Percentiles rank a stretch among this genome's conserved stretches.
These are phyloP conservation scores for Acanthurus leucopareius DNA, from an alignment of 2,797 vertebrate species.

Conservation along the genomic window DNA sequence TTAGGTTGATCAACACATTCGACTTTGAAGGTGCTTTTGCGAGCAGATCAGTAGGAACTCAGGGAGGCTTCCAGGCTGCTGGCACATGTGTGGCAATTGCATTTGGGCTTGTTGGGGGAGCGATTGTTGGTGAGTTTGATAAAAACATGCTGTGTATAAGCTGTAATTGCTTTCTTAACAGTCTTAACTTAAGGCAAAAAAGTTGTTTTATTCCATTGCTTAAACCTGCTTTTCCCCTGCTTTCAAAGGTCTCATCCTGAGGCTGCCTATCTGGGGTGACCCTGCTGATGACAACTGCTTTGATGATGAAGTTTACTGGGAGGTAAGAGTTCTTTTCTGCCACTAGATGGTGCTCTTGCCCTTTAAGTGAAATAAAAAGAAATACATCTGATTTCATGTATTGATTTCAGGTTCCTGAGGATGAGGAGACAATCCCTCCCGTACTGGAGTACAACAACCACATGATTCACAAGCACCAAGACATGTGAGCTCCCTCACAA, in stretches of 20 bases:
- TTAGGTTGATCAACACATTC: slow-evolving; percentile 86
- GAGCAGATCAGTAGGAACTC: slow-evolving; percentile 69
- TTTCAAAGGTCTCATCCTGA: slow-evolving; percentile 89
- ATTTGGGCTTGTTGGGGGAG: slow-evolving; percentile 92
- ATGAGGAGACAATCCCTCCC: slow-evolving; percentile 85
- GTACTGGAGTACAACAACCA: slow-evolving; percentile 86
- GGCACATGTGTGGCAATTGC: slow-evolving; percentile 90
- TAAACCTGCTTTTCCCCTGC: neutral
- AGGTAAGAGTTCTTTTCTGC: slow-evolving; percentile 84
- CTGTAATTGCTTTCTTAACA: too few relatives aligned
- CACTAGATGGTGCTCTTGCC: slow-evolving; percentile 52
- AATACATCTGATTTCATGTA: neutral
- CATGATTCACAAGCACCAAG: slow-evolving; percentile 77
- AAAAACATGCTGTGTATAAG: neutral
- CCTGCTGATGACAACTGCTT: slow-evolving; percentile 93
- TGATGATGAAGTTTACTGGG: slow-evolving; percentile 95
- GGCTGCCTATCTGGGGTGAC: slow-evolving; percentile 92
- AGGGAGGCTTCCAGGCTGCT: slow-evolving; percentile 93
- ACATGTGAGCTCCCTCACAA: slow-evolving; percentile 69
- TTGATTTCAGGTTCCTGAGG: slow-evolving; percentile 88
- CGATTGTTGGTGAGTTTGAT: slow-evolving; percentile 89
- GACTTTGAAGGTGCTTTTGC: slow-evolving; percentile 73
- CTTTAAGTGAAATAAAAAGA: neutral
- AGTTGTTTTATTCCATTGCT: neutral
- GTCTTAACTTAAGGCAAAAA: too few relatives aligned